phyloP scores from a whole-genome alignment of 1,140 invertebrate genomes.

The Apolygus lucorum region DNA sequence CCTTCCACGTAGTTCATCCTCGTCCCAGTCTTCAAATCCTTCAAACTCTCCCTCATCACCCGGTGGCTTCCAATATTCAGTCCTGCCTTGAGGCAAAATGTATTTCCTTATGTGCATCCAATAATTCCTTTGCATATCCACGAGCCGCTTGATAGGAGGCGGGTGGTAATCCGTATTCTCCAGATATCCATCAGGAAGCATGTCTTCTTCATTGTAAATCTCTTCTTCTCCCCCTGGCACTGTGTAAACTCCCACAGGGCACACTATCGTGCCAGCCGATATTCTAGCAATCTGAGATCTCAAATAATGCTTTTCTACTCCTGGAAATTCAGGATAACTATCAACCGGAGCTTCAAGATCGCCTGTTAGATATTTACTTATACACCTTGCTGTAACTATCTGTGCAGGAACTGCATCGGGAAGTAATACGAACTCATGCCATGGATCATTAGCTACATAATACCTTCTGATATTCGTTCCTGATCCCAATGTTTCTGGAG shows the following conservation, averaged over 20 bases:
- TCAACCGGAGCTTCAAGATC: conserved; percentile 4
- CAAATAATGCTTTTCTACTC: conserved; percentile 6
- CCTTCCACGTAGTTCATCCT: conserved; percentile 50
- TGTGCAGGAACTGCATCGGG: conserved; percentile 54
- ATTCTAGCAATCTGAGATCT: conserved; percentile 17
- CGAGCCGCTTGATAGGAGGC: conserved; percentile 43
- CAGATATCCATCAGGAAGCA: background rate
- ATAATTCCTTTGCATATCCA: conserved; percentile 53
- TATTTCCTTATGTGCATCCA: conserved; percentile 75
- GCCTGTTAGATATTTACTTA: conserved; percentile 12
- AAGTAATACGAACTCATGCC: conserved; percentile 58
- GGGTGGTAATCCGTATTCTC: conserved; percentile 39
- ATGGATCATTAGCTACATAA: conserved; percentile 37
- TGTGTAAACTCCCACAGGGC: conserved; percentile 39
- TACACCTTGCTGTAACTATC: background rate
- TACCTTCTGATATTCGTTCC: conserved; percentile 8
- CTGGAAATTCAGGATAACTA: conserved; percentile 10
- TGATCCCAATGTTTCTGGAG: conserved; percentile 1
- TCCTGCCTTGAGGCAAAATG: conserved; percentile 67
- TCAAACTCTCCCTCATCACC: conserved; percentile 37
- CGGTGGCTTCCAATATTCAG: conserved; percentile 33
- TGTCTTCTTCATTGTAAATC: conserved; percentile 14
- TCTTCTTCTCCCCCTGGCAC: conserved; percentile 47
- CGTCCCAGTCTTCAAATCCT: conserved; percentile 42
- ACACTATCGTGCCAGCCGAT: conserved; percentile 6